phyloP scores from a whole-genome alignment of 2,888 invertebrate species.

The Patella caerulea region DNA sequence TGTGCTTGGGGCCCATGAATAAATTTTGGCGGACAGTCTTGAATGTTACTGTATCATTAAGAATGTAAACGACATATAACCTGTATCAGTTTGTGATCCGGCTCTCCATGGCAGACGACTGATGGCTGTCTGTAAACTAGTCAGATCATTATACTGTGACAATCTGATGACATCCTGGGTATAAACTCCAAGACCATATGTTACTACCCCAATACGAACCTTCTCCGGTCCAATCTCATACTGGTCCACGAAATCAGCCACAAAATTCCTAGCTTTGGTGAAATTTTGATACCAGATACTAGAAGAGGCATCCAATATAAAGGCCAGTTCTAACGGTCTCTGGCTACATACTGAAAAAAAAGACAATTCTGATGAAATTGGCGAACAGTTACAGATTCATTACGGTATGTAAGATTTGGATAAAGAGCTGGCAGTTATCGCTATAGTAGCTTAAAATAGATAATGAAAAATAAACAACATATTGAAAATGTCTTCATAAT shows the following conservation, averaged over 20 bases:
- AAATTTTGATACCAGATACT: slow-evolving; percentile 40
- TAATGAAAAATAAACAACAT: no score
- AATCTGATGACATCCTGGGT: neutral
- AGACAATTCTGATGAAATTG: neutral
- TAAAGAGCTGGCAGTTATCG: no score
- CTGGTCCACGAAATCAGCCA: slow-evolving; percentile 32
- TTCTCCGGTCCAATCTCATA: slow-evolving; percentile 33
- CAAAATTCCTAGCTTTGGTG: slow-evolving; percentile 35
- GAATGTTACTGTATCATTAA: no score
- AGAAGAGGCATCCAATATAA: slow-evolving; percentile 32
- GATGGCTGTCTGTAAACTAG: slow-evolving; percentile 17
- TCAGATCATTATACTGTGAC: neutral
- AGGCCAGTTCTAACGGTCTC: slow-evolving; percentile 34
- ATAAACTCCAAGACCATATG: neutral
- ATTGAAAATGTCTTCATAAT: no score
- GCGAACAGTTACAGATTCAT: neutral
- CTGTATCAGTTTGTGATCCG: slow-evolving; percentile 20
- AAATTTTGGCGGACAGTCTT: no score
- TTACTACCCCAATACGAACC: slow-evolving; percentile 19
- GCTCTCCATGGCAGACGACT: slow-evolving; percentile 14
- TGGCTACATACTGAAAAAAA: slow-evolving; percentile 26
- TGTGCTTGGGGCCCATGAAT: no score
- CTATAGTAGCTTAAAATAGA: no score
- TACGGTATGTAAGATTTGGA: no score
- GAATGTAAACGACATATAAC: neutral